Conservation (phyloP, 2,113 vertebrate genomes). For the Nannospalax galili region DNA sequence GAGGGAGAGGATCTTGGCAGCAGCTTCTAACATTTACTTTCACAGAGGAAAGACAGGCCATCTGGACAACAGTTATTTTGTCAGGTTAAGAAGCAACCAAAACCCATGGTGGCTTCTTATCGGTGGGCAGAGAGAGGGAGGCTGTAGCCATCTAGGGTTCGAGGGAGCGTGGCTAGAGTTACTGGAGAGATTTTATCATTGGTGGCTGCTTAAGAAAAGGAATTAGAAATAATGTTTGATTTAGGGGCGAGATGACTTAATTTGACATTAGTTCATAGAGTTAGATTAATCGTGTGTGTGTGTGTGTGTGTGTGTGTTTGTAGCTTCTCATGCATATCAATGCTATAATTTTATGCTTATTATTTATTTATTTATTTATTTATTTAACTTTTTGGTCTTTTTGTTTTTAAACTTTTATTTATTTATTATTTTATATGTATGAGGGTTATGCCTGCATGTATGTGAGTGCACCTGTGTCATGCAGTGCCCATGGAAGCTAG, state of each 20-base stretch:
- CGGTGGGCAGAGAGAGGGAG: background rate
- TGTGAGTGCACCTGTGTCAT: too few relatives aligned
- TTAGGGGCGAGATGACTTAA: constrained; percentile 15
- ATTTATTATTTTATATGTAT: too few relatives aligned
- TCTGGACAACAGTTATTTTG: constrained; percentile 75
- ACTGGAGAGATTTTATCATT: background rate
- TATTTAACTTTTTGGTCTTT: too few relatives aligned
- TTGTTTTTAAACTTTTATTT: too few relatives aligned
- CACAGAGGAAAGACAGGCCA: constrained; percentile 64
- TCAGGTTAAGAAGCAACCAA: constrained; percentile 71
- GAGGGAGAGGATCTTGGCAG: constrained; percentile 71
- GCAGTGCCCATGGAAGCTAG: too few relatives aligned
- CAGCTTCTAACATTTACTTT: constrained; percentile 65
- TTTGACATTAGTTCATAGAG: background rate
- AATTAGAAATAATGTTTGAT: background rate
- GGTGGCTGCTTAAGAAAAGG: background rate
- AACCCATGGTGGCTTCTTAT: constrained; percentile 64
- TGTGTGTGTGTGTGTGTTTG: background rate
- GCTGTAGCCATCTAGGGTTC: background rate
- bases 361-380: too few relatives aligned
- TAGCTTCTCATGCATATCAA: too few relatives aligned
- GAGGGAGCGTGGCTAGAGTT: background rate
- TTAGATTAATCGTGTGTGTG: background rate
- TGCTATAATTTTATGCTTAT: too few relatives aligned
- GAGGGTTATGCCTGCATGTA: too few relatives aligned